Conservation (phyloP, 1,140 invertebrate species). For the Calliopsis andreniformis region DNA sequence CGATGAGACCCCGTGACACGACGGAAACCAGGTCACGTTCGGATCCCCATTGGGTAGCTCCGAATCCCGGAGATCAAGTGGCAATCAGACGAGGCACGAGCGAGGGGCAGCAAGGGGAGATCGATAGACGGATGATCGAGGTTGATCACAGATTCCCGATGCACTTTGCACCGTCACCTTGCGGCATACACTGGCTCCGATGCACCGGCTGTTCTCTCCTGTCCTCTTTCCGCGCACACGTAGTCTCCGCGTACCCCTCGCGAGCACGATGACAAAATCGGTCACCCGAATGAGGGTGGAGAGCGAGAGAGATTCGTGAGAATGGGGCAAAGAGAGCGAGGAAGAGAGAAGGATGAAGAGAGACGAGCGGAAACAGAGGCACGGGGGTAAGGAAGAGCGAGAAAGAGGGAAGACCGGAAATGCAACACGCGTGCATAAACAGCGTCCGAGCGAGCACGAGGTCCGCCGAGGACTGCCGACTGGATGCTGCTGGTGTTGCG, state of each 20-base stretch:
- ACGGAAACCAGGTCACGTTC: constrained; percentile 33
- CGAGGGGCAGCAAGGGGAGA: neutral
- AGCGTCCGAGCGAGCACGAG: constrained; percentile 58
- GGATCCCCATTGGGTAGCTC: too few relatives aligned
- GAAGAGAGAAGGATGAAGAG: neutral
- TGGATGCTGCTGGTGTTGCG: constrained; percentile 44
- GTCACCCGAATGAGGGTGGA: constrained; percentile 48
- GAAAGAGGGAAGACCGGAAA: constrained; percentile 47
- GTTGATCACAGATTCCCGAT: constrained; percentile 8
- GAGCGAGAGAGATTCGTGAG: constrained; percentile 25
- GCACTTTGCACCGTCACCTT: constrained; percentile 45
- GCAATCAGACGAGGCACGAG: too few relatives aligned
- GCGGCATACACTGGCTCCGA: constrained; percentile 46
- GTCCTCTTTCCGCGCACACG: constrained; percentile 8
- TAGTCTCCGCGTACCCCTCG: constrained; percentile 9
- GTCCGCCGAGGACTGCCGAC: constrained; percentile 62
- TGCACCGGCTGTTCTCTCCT: constrained; percentile 34
- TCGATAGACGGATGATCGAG: neutral
- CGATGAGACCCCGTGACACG: constrained; percentile 2
- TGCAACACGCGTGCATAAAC: constrained; percentile 45
- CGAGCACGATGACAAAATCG: constrained; percentile 41
- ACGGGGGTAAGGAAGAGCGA: constrained; percentile 29
- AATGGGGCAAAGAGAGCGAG: constrained; percentile 22
- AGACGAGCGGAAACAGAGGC: neutral
- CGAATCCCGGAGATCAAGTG: too few relatives aligned